Conservation (phyloP, 1,140 invertebrate genomes). For the Cyrtorhinus lividipennis region DNA sequence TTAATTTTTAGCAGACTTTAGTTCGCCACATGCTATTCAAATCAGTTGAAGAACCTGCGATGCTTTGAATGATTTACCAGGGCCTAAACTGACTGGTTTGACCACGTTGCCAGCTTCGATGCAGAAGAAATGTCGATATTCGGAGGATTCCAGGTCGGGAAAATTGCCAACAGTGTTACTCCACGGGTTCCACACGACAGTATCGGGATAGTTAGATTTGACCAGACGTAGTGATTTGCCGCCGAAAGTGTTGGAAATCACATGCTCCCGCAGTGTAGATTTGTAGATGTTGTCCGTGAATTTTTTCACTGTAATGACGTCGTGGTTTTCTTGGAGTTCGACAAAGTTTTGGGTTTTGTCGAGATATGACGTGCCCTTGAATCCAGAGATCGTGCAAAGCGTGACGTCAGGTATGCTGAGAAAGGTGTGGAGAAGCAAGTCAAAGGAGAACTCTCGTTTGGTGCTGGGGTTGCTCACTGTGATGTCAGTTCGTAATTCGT, state of each 20-base stretch:
- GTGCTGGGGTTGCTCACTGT: background rate
- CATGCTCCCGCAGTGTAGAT: background rate
- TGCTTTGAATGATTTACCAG: background rate
- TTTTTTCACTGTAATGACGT: background rate
- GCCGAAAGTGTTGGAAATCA: background rate
- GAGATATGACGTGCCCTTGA: background rate
- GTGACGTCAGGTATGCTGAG: background rate
- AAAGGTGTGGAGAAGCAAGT: background rate
- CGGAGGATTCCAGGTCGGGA: background rate
- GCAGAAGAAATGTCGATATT: background rate
- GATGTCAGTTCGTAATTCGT: background rate
- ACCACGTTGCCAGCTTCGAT: background rate
- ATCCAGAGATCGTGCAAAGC: background rate
- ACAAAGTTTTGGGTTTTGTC: background rate
- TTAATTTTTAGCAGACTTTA: too few relatives aligned
- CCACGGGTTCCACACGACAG: background rate
- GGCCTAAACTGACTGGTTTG: background rate
- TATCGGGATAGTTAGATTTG: background rate
- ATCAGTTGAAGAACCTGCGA: background rate
- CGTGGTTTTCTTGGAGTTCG: background rate
- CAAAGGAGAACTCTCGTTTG: background rate
- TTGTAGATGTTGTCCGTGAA: background rate
- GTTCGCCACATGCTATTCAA: too few relatives aligned
- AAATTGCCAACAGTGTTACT: background rate
- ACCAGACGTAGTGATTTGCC: background rate